Conservation (phyloP, 2,113 vertebrate species). For the Hippocampus comes region DNA sequence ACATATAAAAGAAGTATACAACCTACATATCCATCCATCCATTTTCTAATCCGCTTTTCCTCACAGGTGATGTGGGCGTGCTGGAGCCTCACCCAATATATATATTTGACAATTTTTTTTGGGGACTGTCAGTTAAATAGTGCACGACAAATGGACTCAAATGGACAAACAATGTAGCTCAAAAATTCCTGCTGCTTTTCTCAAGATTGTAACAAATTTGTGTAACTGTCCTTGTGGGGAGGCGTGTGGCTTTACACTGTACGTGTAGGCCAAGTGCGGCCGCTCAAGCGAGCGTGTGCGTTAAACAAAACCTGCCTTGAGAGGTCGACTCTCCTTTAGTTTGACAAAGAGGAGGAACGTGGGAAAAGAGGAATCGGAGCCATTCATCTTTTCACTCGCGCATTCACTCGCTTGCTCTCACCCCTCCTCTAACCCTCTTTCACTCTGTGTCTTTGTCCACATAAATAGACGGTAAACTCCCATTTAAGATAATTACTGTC, state of each 20-base stretch:
- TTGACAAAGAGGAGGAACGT: conserved; percentile 68
- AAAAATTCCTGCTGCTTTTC: conserved; percentile 22
- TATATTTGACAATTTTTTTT: neutral
- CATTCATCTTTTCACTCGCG: conserved; percentile 71
- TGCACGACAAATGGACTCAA: neutral
- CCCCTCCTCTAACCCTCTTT: conserved; percentile 52
- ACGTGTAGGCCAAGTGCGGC: conserved; percentile 14
- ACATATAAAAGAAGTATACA: neutral
- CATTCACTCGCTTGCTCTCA: conserved; percentile 57
- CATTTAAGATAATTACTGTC: conserved; percentile 56
- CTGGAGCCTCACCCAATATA: too few species aligned
- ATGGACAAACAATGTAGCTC: neutral
- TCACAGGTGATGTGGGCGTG: too few species aligned
- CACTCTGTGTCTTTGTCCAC: conserved; percentile 63
- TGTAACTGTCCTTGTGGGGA: conserved; percentile 22
- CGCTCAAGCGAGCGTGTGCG: conserved; percentile 50
- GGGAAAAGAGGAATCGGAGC: conserved; percentile 76
- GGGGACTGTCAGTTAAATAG: neutral
- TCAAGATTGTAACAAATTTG: conserved; percentile 8
- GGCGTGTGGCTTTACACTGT: conserved; percentile 12
- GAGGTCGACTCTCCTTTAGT: conserved; percentile 69
- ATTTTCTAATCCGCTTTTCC: too few species aligned
- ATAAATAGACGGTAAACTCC: conserved; percentile 71
- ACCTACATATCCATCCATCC: too few species aligned
- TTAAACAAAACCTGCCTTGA: conserved; percentile 60